Evolutionary conservation across 2,888 invertebrate genomes (phyloP).

Genomic region (Apantesis nais): DNA sequence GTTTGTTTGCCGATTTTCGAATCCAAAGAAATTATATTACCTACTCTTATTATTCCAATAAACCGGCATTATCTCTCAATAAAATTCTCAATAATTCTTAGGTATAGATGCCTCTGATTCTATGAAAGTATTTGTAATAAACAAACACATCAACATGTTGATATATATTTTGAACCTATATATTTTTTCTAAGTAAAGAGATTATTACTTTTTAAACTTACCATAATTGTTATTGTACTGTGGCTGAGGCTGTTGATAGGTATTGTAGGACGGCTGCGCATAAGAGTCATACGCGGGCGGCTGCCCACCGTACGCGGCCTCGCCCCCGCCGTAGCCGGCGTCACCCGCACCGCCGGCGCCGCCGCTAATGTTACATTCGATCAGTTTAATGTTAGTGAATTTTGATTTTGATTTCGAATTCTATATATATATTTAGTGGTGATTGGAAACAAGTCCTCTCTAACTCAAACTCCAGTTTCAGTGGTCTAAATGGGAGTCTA

Average conservation of each 20-base stretch:
- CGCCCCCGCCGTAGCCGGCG: slow-evolving; percentile 74
- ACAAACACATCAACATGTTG: background rate
- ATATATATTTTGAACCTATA: background rate
- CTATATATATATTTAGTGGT: too few relatives aligned
- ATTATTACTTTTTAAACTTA: slow-evolving; percentile 60
- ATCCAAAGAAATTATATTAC: background rate
- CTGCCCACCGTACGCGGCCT: slow-evolving; percentile 69
- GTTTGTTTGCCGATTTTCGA: background rate
- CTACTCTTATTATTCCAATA: background rate
- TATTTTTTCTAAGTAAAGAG: background rate
- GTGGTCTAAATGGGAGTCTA: too few relatives aligned
- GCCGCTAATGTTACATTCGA: slow-evolving; percentile 30
- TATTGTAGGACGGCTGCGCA: slow-evolving; percentile 71
- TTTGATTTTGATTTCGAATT: too few relatives aligned
- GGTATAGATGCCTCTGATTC: background rate
- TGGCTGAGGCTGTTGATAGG: slow-evolving; percentile 72
- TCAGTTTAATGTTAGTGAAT: background rate
- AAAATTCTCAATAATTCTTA: background rate
- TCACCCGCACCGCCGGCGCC: slow-evolving; percentile 72
- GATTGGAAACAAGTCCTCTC: too few relatives aligned
- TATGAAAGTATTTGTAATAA: background rate
- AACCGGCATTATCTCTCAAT: background rate
- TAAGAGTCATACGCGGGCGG: slow-evolving; percentile 73
- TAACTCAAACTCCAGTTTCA: too few relatives aligned
- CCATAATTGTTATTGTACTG: slow-evolving; percentile 77